Evolutionary conservation across 2,888 invertebrate species (phyloP), one percentile per base, ranked within the genome.

Genomic region (Leptothorax acervorum): DNA sequence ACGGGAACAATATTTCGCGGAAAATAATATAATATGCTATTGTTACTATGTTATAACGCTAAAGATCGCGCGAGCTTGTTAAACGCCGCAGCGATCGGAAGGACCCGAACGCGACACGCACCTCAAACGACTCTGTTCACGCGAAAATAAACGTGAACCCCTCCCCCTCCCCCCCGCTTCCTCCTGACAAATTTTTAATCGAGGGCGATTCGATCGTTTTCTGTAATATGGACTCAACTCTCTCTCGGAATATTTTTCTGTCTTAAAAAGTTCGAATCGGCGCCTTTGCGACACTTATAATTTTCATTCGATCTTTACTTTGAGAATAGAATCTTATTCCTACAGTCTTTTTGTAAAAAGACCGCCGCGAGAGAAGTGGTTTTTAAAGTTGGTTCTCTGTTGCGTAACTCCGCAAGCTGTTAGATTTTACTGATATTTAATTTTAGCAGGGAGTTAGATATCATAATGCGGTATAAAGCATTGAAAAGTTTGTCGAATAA

Each of bases 51-150:
- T 51, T 60, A 81, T 48, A 48, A 60, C 28, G 60, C 35, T 70
- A 70, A 79, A 53, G 66, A 83, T 71, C 85, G 85, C 74, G 85
- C 84, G 68, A 82, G 66, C 57, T 68, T 28, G 62, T 76, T 78
- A 82, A 85, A 81, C 18, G 63, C 39, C 48, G 62, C 65, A 18
- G 48, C 51, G 88, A 91, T 90, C 85, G 79, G 76, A 79, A 68
- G 75, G 18, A 55, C 42, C 68, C 42, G 12, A 55, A 66, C 55
- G 79, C 73, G 73, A 84, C 86, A 88, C 85, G 85, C 85, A 74
- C 83, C 45, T 86, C 79, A 63, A 89, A 86, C 83, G 88, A 70
- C 83, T 87, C 84, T 65, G 86, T 89, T 88, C 89, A 89, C 87
- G 86, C 86, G 78, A 81, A 48, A 23, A 3, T 66, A 81, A 9